phyloP scores from a whole-genome alignment of 2,888 invertebrate genomes.

The Hydrotaea diabolus region DNA sequence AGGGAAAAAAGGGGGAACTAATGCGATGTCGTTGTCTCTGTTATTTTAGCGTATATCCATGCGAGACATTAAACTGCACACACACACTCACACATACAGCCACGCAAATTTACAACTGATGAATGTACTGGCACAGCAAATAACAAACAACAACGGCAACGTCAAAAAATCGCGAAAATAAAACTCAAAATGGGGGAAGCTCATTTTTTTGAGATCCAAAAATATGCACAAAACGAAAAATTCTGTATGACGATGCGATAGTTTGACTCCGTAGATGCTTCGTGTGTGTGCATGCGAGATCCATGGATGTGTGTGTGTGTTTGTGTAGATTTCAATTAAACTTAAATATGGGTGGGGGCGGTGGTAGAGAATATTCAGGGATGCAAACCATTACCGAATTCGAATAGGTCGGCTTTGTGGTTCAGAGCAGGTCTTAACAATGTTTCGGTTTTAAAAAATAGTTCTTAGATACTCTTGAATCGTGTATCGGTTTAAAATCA shows the following conservation, averaged over 20 bases:
- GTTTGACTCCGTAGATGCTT: background rate
- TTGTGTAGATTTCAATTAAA: background rate
- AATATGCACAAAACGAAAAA: slow-evolving; percentile 25
- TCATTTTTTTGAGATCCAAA: slow-evolving; percentile 34
- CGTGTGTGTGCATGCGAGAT: background rate
- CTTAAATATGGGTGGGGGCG: background rate
- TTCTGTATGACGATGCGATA: background rate
- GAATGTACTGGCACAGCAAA: slow-evolving; percentile 10
- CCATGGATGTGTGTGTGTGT: background rate
- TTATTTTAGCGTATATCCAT: slow-evolving; percentile 41
- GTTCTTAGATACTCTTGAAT: no score
- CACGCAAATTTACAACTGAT: slow-evolving; percentile 36
- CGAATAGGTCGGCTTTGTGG: no score
- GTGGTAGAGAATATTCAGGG: no score
- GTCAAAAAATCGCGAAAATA: slow-evolving; percentile 29
- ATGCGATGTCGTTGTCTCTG: slow-evolving; percentile 34
- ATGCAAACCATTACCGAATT: no score
- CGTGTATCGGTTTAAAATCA: no score
- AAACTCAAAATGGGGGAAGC: slow-evolving; percentile 45
- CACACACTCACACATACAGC: background rate
- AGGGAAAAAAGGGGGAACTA: slow-evolving; percentile 36
- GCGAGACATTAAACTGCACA: slow-evolving; percentile 24
- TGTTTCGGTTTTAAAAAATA: no score
- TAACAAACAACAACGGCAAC: slow-evolving; percentile 4
- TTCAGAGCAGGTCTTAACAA: no score